Evolutionary conservation across 2,797 vertebrate species (phyloP).

Genomic region (Neosilurus mollespiculum): DNA sequence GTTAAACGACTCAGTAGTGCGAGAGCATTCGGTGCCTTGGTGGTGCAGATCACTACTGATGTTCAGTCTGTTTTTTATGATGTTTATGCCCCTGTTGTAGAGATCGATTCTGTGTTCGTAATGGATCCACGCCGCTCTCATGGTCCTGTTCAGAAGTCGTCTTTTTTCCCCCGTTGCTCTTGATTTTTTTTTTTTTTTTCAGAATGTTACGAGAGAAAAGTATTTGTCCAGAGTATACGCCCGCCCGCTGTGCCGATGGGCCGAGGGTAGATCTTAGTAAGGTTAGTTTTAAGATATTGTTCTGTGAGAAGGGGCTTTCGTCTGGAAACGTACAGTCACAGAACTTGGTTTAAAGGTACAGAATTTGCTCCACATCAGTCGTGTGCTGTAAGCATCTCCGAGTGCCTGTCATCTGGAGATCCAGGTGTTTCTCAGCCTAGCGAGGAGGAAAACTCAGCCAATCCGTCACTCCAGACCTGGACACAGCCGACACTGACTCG

Average conservation of each 20-base stretch:
- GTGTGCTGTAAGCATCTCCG: conserved; percentile 15
- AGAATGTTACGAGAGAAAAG: conserved; percentile 24
- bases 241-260: background rate
- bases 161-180: background rate
- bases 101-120: background rate
- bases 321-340: conserved; percentile 71
- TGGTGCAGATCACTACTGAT: conserved; percentile 63
- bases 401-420: conserved; percentile 15
- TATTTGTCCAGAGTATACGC: conserved; percentile 31
- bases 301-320: conserved; percentile 48
- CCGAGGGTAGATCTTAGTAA: conserved; percentile 35
- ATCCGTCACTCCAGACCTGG: conserved; percentile 38
- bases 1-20: conserved; percentile 30
- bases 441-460: conserved; percentile 58
- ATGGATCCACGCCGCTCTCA: conserved; percentile 15
- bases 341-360: conserved; percentile 73
- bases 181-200: conserved; percentile 1
- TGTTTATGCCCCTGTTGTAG: background rate
- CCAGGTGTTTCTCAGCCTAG: conserved; percentile 58
- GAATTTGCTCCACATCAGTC: conserved; percentile 33
- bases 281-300: conserved; percentile 48
- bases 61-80: conserved; percentile 45
- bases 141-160: background rate
- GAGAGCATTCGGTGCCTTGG: conserved; percentile 64
- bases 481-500: conserved; percentile 25